Conservation (phyloP, 2,797 vertebrate genomes). For the Notolepis coatsorum region DNA sequence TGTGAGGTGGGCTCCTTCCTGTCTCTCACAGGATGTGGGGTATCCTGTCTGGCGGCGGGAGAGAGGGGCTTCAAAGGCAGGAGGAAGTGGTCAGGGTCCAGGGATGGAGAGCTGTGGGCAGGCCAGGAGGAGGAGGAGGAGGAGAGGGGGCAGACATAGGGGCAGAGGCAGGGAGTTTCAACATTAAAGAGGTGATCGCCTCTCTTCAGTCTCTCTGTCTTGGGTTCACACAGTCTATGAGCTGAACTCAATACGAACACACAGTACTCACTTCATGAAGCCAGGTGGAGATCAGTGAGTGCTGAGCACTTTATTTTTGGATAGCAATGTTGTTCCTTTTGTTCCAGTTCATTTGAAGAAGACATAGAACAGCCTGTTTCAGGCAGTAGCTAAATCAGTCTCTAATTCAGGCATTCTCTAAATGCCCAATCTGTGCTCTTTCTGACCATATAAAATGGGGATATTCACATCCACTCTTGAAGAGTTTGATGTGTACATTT, state of each 20-base stretch:
- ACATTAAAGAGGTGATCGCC: conserved; percentile 23
- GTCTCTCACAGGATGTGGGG: conserved; percentile 78
- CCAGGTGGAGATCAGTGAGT: neutral
- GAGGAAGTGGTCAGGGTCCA: conserved; percentile 75
- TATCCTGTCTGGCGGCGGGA: conserved; percentile 74
- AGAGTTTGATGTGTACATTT: too few relatives aligned
- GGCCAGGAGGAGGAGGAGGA: conserved; percentile 41
- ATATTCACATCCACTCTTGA: too few relatives aligned
- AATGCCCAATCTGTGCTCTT: too few relatives aligned
- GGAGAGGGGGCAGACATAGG: conserved; percentile 33
- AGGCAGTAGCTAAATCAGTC: conserved; percentile 3
- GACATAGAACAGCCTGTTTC: neutral
- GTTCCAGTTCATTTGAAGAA: conserved; percentile 24
- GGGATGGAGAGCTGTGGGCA: conserved; percentile 61
- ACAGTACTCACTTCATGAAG: conserved; percentile 1
- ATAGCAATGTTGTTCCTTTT: conserved; percentile 7
- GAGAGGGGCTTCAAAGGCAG: conserved; percentile 73
- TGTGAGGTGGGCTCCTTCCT: conserved; percentile 64
- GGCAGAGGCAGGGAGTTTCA: conserved; percentile 27
- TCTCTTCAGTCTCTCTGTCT: neutral
- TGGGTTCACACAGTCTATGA: conserved; percentile 13
- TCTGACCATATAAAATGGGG: too few relatives aligned
- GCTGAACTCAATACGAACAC: conserved; percentile 8
- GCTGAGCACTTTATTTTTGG: conserved; percentile 3
- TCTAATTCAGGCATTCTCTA: conserved; percentile 13